Evolutionary conservation across 2,888 invertebrate genomes (phyloP).

Genomic region (Troides oblongomaculatus): DNA sequence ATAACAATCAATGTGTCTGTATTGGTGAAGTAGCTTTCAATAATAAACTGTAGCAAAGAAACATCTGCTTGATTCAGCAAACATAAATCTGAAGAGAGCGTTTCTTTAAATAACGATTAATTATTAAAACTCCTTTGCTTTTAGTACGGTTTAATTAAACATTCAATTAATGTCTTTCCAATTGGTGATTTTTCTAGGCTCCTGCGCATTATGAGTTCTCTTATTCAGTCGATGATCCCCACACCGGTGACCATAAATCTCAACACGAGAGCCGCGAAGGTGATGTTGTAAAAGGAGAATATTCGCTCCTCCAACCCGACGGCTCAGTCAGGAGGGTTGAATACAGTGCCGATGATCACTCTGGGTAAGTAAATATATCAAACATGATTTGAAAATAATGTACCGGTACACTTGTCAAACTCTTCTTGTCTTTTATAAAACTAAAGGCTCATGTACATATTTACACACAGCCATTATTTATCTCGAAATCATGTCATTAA

Average conservation of each 20-base stretch:
- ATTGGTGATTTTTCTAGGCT: conserved; percentile 48
- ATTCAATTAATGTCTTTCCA: background rate
- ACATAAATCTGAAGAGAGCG: no score
- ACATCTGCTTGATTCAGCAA: no score
- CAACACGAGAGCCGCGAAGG: conserved; percentile 72
- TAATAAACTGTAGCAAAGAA: no score
- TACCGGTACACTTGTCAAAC: no score
- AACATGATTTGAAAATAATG: no score
- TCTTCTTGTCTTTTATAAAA: background rate
- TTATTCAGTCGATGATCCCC: conserved; percentile 79
- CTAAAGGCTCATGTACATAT: background rate
- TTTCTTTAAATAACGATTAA: no score
- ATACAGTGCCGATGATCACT: conserved; percentile 78
- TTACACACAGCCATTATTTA: background rate
- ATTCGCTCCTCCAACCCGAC: conserved; percentile 78
- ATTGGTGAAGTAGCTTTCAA: no score
- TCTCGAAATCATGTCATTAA: no score
- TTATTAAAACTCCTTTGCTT: no score
- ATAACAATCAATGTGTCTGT: no score
- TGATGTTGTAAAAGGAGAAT: conserved; percentile 75
- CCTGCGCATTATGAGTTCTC: conserved; percentile 80
- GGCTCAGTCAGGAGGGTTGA: conserved; percentile 78
- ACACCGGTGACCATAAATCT: conserved; percentile 79
- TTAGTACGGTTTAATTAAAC: no score
- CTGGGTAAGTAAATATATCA: conserved; percentile 58